Conservation (phyloP, 1,140 invertebrate species). For the Drosophila ironensis region DNA sequence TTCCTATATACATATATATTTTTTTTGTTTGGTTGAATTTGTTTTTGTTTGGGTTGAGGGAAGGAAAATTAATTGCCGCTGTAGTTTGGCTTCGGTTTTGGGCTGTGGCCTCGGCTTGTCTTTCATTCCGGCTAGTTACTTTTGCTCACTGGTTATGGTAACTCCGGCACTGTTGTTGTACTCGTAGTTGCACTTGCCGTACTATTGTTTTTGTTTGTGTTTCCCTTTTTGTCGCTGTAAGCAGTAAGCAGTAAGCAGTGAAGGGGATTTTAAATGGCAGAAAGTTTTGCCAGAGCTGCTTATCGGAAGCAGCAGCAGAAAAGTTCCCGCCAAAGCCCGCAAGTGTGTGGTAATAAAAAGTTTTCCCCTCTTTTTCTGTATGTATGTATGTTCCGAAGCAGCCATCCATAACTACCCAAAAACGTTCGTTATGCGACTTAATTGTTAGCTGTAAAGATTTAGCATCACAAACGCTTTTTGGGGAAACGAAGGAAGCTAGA, state of each 20-base stretch:
- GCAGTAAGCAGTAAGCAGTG: neutral
- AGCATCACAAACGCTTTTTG: conserved; percentile 34
- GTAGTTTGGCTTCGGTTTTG: conserved; percentile 52
- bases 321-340: conserved; percentile 74
- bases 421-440: conserved; percentile 77
- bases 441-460: conserved; percentile 78
- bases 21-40: too few relatives aligned
- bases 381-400: conserved; percentile 29
- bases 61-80: conserved; percentile 65
- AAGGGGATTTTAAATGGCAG: conserved; percentile 39
- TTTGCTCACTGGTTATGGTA: conserved; percentile 46
- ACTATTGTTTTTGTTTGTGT: conserved; percentile 35
- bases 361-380: conserved; percentile 36
- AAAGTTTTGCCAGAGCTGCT: conserved; percentile 61
- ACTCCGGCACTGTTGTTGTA: too few relatives aligned
- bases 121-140: conserved; percentile 56
- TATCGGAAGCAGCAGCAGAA: conserved; percentile 64
- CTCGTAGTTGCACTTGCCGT: conserved; percentile 55
- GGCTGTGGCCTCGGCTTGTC: conserved; percentile 13
- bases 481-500: neutral
- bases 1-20: too few relatives aligned
- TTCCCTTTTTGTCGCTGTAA: conserved; percentile 30
- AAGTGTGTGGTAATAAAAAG: conserved; percentile 79
- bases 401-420: conserved; percentile 63
- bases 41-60: neutral